Evolutionary conservation across 2,113 vertebrate genomes (phyloP), one percentile per base, ranked within the genome.

Genomic region (Notothenia rossii): DNA sequence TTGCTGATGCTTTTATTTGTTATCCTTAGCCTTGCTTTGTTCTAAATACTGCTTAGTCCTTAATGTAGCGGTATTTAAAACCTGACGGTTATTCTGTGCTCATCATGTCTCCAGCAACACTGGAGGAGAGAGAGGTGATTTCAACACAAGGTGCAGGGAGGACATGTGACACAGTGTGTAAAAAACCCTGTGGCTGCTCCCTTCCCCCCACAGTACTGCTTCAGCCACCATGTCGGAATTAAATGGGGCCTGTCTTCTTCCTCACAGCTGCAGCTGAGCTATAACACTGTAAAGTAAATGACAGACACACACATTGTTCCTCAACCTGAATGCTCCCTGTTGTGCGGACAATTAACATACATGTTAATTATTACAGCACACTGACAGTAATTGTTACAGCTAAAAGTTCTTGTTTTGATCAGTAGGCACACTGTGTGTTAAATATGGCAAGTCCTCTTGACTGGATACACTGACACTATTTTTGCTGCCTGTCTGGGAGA

Each of bases 171-270:
- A 81, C 66, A 58, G 81, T 84, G 60, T 78, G 48, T 75, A 66
- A 77, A 72, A 79, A 71, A 10, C 25, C 62, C 75, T 61, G 45
- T 66, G 48, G 68, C 63, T 54, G 56, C 51, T 68, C 75, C 84
- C 82, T 61, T 72, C 85, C 84, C 84, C 64, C 73, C 22, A 33
- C 62, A 18, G 0, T n/a, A 61, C 84, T 81, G 66, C 72, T 51
- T 45, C 79, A 74, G 67, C 68, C 70, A 56, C 36, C 54, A 49
- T 53, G 67, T 79, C 83, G 83, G 82, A 78, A 81, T 83, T 76
- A 91, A 89, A 92, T 77, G 88, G 77, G n/a, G 50, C 82, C 62
- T 72, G 68, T 88, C 82, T 70, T 85, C 79, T 46, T 82, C 78
- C 84, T 88, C 67, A 4, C 82, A 85, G 83, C 86, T 84, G 77